These are phyloP conservation scores for Falco cherrug DNA, from an alignment of 2,797 vertebrate genomes.

Conservation along the genomic window DNA sequence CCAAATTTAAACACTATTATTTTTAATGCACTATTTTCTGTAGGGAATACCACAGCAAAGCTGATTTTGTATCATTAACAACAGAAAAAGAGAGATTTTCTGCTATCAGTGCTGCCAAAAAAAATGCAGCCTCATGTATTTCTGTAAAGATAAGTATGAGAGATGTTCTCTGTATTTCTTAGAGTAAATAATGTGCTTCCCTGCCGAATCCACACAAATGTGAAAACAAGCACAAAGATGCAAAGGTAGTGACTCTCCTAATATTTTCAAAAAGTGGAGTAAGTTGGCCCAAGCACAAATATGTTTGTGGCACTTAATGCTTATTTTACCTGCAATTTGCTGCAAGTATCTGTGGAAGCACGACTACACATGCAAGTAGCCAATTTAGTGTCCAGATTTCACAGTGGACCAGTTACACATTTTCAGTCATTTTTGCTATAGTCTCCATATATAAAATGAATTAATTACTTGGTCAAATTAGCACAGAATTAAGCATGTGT, in stretches of 20 bases:
- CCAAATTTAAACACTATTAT: constrained; percentile 42
- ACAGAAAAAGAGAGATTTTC: constrained; percentile 35
- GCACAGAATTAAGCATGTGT: background rate
- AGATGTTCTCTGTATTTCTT: constrained; percentile 3
- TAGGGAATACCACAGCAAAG: constrained; percentile 29
- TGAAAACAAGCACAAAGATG: constrained; percentile 2
- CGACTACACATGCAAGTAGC: fast-evolving
- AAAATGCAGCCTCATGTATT: constrained; percentile 41
- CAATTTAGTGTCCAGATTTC: background rate
- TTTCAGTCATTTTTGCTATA: background rate
- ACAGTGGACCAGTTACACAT: background rate
- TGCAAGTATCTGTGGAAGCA: background rate
- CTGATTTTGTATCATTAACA: constrained; percentile 35
- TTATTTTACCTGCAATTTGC: background rate
- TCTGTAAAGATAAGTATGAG: constrained; percentile 30
- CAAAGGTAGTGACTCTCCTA: background rate
- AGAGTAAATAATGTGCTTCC: constrained; percentile 9
- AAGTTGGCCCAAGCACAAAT: background rate
- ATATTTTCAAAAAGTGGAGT: background rate
- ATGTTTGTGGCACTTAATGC: background rate
- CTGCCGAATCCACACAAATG: background rate
- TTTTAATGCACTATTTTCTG: constrained; percentile 59
- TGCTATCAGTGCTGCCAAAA: constrained; percentile 31
- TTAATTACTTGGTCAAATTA: background rate
- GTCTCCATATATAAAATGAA: background rate